Conservation (phyloP, 2,888 invertebrate genomes). For the Drosophila conformis region DNA sequence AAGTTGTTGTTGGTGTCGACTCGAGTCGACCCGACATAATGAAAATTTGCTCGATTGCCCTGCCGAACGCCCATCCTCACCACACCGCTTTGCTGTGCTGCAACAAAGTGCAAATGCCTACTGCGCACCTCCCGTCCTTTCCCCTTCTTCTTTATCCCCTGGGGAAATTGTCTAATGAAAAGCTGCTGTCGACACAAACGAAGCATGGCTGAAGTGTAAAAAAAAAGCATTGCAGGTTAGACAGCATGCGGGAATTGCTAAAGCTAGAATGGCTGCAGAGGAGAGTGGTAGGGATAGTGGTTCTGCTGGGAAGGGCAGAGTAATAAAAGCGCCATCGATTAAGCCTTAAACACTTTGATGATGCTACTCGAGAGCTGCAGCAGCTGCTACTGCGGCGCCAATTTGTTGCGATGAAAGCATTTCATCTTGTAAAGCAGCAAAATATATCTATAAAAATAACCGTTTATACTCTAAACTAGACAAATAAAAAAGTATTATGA, state of each 20-base stretch:
- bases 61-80: constrained; percentile 9
- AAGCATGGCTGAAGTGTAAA: constrained; percentile 73
- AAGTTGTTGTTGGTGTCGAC: constrained; percentile 75
- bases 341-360: constrained; percentile 66
- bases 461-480: constrained; percentile 11
- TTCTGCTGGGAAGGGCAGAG: constrained; percentile 15
- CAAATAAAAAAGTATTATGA: neutral
- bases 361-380: constrained; percentile 23
- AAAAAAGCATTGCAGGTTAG: constrained; percentile 48
- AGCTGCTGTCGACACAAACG: constrained; percentile 80
- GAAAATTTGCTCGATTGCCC: constrained; percentile 68
- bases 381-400: constrained; percentile 20
- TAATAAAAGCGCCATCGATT: constrained; percentile 71
- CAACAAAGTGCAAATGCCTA: constrained; percentile 31
- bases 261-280: constrained; percentile 17
- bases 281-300: neutral
- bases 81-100: constrained; percentile 1
- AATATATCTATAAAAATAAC: neutral
- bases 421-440: constrained; percentile 21
- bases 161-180: constrained; percentile 79
- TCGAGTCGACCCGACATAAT: constrained; percentile 70
- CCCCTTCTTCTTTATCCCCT: constrained; percentile 3
- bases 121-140: neutral
- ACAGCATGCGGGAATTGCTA: constrained; percentile 48
- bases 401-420: constrained; percentile 44